phyloP scores from a whole-genome alignment of 2,113 vertebrate genomes.

The Apodemus sylvaticus region DNA sequence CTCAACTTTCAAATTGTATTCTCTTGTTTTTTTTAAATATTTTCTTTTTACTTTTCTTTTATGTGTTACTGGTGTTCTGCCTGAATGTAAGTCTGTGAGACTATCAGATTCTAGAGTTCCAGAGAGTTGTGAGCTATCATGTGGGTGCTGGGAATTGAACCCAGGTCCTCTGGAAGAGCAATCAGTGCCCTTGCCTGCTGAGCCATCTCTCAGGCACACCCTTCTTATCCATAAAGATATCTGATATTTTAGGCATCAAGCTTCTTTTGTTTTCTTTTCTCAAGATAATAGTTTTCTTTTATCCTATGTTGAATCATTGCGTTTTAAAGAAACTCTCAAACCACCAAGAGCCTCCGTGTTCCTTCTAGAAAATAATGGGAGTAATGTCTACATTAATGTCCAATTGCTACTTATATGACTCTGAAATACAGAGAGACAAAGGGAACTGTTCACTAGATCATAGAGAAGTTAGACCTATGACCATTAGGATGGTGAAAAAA shows the following conservation, averaged over 20 bases:
- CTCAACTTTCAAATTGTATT: slow-evolving; percentile 59
- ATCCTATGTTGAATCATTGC: not conserved
- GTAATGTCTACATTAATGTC: not conserved
- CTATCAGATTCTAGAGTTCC: no score
- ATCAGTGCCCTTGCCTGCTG: no score
- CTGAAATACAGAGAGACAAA: not conserved
- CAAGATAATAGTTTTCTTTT: slow-evolving; percentile 7
- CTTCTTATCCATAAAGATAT: slow-evolving; percentile 40
- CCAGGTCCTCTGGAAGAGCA: no score
- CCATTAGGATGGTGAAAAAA: not conserved
- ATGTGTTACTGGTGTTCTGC: no score
- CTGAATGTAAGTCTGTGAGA: no score
- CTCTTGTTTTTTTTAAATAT: slow-evolving; percentile 28
- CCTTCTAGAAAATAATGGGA: slow-evolving; percentile 9
- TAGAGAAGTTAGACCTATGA: not conserved
- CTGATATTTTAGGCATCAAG: not conserved
- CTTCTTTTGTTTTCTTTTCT: slow-evolving; percentile 52
- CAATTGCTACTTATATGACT: not conserved
- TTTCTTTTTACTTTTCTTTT: no score
- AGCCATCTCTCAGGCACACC: no score
- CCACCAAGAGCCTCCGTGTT: not conserved
- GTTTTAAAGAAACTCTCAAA: slow-evolving; percentile 24
- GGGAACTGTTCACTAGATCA: not conserved
- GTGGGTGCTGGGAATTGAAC: no score
- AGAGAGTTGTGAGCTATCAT: no score